Conservation (phyloP, 2,113 vertebrate species). For the Psammodynastes pulverulentus region DNA sequence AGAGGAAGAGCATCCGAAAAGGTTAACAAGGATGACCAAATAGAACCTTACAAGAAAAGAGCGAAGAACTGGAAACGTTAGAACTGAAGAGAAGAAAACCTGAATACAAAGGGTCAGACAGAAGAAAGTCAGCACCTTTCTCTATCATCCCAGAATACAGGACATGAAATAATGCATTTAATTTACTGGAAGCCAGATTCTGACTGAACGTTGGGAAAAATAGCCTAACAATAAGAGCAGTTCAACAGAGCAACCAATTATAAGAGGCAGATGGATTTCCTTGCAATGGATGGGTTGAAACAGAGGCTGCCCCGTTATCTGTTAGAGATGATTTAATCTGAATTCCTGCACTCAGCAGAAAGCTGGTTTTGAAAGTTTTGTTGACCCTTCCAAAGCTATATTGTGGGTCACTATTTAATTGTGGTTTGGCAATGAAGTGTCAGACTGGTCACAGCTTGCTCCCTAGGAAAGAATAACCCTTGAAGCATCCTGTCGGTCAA, state of each 20-base stretch:
- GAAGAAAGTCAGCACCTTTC: neutral
- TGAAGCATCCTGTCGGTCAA: too few species aligned
- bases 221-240: neutral
- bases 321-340: neutral
- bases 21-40: neutral
- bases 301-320: neutral
- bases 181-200: neutral
- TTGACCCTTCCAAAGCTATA: neutral
- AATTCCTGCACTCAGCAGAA: neutral
- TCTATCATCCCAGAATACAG: neutral
- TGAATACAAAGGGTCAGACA: neutral
- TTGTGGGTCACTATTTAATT: neutral
- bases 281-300: neutral
- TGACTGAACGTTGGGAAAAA: neutral
- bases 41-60: neutral
- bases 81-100: neutral
- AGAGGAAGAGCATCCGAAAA: neutral
- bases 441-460: too few species aligned
- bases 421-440: neutral
- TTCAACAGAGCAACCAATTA: neutral
- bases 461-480: too few species aligned
- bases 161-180: neutral
- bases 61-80: neutral
- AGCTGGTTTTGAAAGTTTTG: neutral
- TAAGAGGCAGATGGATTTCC: neutral